Evolutionary conservation across 2,888 invertebrate species (phyloP).

Genomic region (Pheosia tremula): DNA sequence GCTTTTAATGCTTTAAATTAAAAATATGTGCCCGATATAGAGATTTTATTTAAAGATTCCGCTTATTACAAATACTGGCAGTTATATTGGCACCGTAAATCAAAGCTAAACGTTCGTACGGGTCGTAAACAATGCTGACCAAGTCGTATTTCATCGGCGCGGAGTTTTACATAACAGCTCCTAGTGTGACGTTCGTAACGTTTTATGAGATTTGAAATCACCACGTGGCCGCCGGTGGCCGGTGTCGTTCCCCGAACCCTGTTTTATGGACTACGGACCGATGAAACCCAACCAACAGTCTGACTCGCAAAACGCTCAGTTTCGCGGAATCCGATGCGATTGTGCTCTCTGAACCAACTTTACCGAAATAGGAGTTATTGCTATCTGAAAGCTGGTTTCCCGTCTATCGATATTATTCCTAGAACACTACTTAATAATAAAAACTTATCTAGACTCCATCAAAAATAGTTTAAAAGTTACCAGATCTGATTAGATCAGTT

Average conservation of each 20-base stretch:
- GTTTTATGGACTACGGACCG: slow-evolving; percentile 78
- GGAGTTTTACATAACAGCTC: slow-evolving; percentile 43
- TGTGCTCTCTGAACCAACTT: slow-evolving; percentile 25
- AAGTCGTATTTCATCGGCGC: slow-evolving; percentile 43
- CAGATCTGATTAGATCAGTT: no score
- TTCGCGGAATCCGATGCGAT: slow-evolving; percentile 55
- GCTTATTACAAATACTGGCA: slow-evolving; percentile 37
- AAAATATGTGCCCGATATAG: slow-evolving; percentile 21
- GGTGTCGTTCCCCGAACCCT: slow-evolving; percentile 67
- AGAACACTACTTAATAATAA: slow-evolving; percentile 13
- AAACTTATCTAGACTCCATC: no score
- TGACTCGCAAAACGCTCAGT: slow-evolving; percentile 53
- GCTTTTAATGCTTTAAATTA: slow-evolving; percentile 18
- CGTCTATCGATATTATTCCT: slow-evolving; percentile 24
- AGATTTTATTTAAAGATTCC: slow-evolving; percentile 42
- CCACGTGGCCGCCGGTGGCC: slow-evolving; percentile 67
- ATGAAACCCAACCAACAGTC: slow-evolving; percentile 74
- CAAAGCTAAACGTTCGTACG: slow-evolving; percentile 37
- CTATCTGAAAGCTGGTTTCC: slow-evolving; percentile 31
- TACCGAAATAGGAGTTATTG: slow-evolving; percentile 42
- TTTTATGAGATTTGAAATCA: slow-evolving; percentile 64
- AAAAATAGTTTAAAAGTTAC: no score
- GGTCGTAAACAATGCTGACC: slow-evolving; percentile 45
- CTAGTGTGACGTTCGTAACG: slow-evolving; percentile 47
- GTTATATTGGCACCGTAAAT: slow-evolving; percentile 41